Evolutionary conservation across 2,888 invertebrate genomes (phyloP).

Genomic region (Linhomoeus sp.): DNA sequence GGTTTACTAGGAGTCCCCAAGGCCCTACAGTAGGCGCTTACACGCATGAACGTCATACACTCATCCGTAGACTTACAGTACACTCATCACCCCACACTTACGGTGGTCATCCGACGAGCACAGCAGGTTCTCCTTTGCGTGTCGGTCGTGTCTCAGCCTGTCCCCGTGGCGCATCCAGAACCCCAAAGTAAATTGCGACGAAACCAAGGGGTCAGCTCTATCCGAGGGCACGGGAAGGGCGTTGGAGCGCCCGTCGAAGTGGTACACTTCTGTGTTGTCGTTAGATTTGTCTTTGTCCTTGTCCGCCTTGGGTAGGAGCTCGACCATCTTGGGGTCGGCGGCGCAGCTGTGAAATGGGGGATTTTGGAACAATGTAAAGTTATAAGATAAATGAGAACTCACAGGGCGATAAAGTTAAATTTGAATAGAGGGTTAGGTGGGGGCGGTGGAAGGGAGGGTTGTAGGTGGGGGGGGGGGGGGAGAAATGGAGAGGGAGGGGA

Average conservation of each 20-base stretch:
- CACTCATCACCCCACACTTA: conserved; percentile 35
- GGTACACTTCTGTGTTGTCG: conserved; percentile 42
- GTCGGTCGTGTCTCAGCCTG: conserved; percentile 49
- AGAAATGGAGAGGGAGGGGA: too few relatives aligned
- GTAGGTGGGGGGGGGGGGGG: too few relatives aligned
- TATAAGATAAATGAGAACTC: too few relatives aligned
- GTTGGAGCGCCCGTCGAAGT: conserved; percentile 74
- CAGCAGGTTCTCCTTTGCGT: conserved; percentile 81
- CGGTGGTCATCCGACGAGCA: conserved; percentile 95
- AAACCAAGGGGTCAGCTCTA: conserved; percentile 36
- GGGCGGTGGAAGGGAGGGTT: too few relatives aligned
- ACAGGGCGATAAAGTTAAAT: too few relatives aligned
- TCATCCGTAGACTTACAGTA: too few relatives aligned
- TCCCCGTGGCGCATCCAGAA: conserved; percentile 86
- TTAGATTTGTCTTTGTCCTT: not conserved
- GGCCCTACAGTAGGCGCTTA: too few relatives aligned
- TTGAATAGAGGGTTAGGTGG: too few relatives aligned
- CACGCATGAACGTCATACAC: too few relatives aligned
- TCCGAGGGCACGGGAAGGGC: conserved; percentile 62
- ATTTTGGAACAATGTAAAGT: too few relatives aligned
- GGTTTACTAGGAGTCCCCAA: not conserved
- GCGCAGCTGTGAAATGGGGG: too few relatives aligned
- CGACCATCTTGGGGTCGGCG: too few relatives aligned
- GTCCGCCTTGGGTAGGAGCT: not conserved
- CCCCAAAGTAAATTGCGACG: conserved; percentile 52